A percentile compares a stretch with the other conserved stretches of the same genome.
Evolutionary conservation across 2,113 vertebrate species (phyloP).

Genomic region (Bubo scandiacus): DNA sequence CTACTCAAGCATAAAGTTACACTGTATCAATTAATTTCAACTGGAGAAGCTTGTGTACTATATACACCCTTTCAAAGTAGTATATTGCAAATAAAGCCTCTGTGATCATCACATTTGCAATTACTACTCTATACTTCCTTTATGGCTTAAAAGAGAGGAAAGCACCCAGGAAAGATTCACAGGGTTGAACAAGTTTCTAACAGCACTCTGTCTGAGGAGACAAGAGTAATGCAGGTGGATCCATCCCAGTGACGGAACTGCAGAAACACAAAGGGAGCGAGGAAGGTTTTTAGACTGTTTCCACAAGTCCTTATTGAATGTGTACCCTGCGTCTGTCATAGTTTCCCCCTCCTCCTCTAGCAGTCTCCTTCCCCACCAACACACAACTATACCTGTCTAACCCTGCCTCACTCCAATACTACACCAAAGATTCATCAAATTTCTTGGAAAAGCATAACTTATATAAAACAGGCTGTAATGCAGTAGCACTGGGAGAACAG

Average conservation of each 20-base stretch:
- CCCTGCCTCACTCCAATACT: neutral
- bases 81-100: neutral
- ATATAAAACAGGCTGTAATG: neutral
- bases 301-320: neutral
- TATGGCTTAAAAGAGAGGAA: neutral
- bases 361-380: neutral
- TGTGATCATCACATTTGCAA: neutral
- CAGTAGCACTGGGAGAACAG: neutral
- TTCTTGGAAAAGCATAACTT: neutral
- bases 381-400: neutral
- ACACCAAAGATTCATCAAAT: neutral
- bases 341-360: neutral
- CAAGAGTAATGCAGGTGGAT: neutral
- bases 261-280: neutral
- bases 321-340: fast-evolving
- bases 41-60: neutral
- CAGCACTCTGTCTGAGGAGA: neutral
- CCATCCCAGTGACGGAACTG: neutral
- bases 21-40: neutral
- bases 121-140: neutral
- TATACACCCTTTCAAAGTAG: neutral
- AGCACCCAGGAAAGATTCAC: neutral
- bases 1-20: neutral
- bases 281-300: neutral
- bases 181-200: neutral